Conservation (phyloP, 2,888 invertebrate species). For the Tenodera sinensis region DNA sequence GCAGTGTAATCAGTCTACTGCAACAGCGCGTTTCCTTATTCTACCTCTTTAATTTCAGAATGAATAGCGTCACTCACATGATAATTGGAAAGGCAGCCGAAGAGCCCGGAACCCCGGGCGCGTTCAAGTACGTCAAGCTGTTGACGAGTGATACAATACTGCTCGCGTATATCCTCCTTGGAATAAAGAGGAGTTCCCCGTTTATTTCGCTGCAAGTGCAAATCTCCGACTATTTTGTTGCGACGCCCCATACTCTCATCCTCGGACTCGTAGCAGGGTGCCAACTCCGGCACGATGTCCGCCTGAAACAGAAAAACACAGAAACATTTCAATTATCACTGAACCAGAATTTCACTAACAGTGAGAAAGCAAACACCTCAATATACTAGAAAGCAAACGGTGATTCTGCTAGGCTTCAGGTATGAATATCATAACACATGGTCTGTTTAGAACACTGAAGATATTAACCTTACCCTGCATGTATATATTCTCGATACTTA, state of each 20-base stretch:
- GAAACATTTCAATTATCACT: neutral
- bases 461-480: too few species aligned
- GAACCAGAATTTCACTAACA: neutral
- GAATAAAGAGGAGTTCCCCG: slow-evolving; percentile 66
- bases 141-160: slow-evolving; percentile 90
- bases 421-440: too few species aligned
- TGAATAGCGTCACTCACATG: slow-evolving; percentile 36
- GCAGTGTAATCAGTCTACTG: neutral
- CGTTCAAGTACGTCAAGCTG: slow-evolving; percentile 78
- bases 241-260: slow-evolving; percentile 67
- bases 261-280: slow-evolving; percentile 73
- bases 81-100: slow-evolving; percentile 73
- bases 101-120: slow-evolving; percentile 58
- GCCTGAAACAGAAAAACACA: slow-evolving; percentile 49
- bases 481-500: too few species aligned
- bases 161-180: slow-evolving; percentile 85
- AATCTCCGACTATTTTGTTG: slow-evolving; percentile 39
- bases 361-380: too few species aligned
- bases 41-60: too few species aligned
- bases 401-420: too few species aligned
- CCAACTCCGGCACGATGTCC: slow-evolving; percentile 64
- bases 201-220: slow-evolving; percentile 39
- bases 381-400: too few species aligned
- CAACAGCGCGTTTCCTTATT: neutral
- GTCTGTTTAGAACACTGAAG: too few species aligned